A percentile compares a stretch with the other conserved stretches of the same genome.
Evolutionary conservation across 2,797 vertebrate genomes (phyloP).

Genomic region (Gymnodraco acuticeps): DNA sequence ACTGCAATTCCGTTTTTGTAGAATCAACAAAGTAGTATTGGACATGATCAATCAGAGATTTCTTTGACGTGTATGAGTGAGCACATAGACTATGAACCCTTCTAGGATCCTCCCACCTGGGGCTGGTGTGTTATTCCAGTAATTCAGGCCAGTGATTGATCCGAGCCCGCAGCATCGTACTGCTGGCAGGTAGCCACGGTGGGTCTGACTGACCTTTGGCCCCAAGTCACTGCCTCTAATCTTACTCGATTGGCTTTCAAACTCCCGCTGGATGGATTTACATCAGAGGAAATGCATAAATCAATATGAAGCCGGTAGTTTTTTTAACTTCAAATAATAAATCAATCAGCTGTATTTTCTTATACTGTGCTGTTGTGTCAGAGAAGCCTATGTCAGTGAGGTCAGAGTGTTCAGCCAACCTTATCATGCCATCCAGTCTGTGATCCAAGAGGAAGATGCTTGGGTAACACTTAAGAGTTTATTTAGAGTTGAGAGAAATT

Average conservation of each 20-base stretch:
- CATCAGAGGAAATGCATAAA: slow-evolving; percentile 52
- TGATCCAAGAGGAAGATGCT: neutral
- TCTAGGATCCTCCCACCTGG: slow-evolving; percentile 15
- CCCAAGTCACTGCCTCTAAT: slow-evolving; percentile 51
- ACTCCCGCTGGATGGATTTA: slow-evolving; percentile 40
- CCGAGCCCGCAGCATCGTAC: slow-evolving; percentile 17
- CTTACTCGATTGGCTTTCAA: slow-evolving; percentile 45
- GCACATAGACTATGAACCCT: slow-evolving; percentile 1
- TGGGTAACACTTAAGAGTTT: neutral
- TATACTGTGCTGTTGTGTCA: slow-evolving; percentile 6
- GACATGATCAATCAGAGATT: slow-evolving; percentile 27
- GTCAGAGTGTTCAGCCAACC: neutral
- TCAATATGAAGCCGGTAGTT: slow-evolving; percentile 45
- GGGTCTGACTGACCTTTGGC: slow-evolving; percentile 56
- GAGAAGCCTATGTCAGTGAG: slow-evolving; percentile 4
- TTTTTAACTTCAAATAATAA: slow-evolving; percentile 15
- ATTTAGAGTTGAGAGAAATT: neutral
- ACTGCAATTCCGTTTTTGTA: neutral
- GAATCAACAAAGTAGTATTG: neutral
- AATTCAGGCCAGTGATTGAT: slow-evolving; percentile 66
- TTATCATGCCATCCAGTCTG: neutral
- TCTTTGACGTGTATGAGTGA: slow-evolving; percentile 29
- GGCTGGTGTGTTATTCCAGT: slow-evolving; percentile 45
- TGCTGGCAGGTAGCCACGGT: slow-evolving; percentile 42
- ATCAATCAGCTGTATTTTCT: slow-evolving; percentile 23